These are phyloP conservation scores for Gymnoscopelus braueri DNA, from an alignment of 2,797 vertebrate genomes.

Conservation along the genomic window DNA sequence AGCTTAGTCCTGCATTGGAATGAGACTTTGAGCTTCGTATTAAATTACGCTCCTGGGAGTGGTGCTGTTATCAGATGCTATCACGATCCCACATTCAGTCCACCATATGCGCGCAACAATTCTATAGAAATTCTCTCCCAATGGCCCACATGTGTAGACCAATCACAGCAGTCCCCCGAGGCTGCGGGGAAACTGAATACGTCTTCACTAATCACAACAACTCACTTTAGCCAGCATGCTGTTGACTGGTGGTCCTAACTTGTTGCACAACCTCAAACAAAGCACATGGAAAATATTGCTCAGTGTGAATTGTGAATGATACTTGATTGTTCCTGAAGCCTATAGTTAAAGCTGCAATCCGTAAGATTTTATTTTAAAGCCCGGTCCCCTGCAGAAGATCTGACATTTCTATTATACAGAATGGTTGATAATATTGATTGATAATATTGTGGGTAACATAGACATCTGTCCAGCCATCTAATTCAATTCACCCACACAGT, in stretches of 20 bases:
- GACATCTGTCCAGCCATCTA: slow-evolving; percentile 43
- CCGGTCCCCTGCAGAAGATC: too few species aligned
- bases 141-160: background rate
- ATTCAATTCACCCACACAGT: slow-evolving; percentile 26
- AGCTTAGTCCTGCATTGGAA: background rate
- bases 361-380: too few species aligned
- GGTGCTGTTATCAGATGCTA: too few species aligned
- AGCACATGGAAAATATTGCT: background rate
- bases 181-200: too few species aligned
- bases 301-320: background rate
- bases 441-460: slow-evolving; percentile 12
- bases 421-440: too few species aligned
- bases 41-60: background rate
- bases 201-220: background rate
- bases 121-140: too few species aligned
- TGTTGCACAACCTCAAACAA: background rate
- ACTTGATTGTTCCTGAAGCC: too few species aligned
- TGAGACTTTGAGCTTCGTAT: background rate
- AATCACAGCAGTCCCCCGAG: background rate
- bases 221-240: background rate
- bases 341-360: too few species aligned
- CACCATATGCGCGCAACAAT: background rate
- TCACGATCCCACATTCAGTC: background rate
- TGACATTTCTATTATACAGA: too few species aligned
- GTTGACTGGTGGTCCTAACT: too few species aligned